A percentile compares a stretch with the other conserved stretches of the same genome.
Evolutionary conservation across 2,888 invertebrate genomes (phyloP).

Genomic region (Liopterus haemorrhoidalis): DNA sequence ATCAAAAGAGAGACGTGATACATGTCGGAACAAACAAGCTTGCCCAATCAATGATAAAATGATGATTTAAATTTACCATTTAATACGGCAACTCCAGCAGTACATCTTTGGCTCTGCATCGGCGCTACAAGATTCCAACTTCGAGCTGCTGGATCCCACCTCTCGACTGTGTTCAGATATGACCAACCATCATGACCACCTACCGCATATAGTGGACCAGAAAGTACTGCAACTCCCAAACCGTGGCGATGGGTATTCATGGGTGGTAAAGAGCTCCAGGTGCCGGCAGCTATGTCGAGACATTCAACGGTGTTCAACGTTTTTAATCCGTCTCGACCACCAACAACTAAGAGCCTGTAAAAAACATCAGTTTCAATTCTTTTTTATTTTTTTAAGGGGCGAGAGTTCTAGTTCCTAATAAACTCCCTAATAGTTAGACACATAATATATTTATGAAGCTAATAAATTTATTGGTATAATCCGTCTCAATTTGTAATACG

Average conservation of each 20-base stretch:
- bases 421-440: not conserved
- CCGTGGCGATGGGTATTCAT: slow-evolving; percentile 89
- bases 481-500: no score
- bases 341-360: slow-evolving; percentile 67
- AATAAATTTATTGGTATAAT: not conserved
- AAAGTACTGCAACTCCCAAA: slow-evolving; percentile 70
- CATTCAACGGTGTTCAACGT: slow-evolving; percentile 91
- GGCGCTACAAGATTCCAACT: slow-evolving; percentile 87
- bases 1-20: no score
- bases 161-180: slow-evolving; percentile 87
- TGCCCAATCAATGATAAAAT: no score
- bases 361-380: slow-evolving; percentile 1
- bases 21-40: no score
- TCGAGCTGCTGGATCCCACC: slow-evolving; percentile 83
- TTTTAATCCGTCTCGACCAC: slow-evolving; percentile 88
- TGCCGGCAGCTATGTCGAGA: slow-evolving; percentile 72
- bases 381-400: not conserved
- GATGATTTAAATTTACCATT: no score
- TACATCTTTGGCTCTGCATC: slow-evolving; percentile 83
- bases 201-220: slow-evolving; percentile 85
- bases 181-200: slow-evolving; percentile 97
- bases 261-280: slow-evolving; percentile 75
- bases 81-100: slow-evolving; percentile 85
- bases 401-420: not conserved
- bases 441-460: not conserved